Percentiles rank a stretch among this genome's conserved stretches.
These are phyloP conservation scores for Sisyra nigra DNA, from an alignment of 2,888 invertebrate species.

Conservation along the genomic window DNA sequence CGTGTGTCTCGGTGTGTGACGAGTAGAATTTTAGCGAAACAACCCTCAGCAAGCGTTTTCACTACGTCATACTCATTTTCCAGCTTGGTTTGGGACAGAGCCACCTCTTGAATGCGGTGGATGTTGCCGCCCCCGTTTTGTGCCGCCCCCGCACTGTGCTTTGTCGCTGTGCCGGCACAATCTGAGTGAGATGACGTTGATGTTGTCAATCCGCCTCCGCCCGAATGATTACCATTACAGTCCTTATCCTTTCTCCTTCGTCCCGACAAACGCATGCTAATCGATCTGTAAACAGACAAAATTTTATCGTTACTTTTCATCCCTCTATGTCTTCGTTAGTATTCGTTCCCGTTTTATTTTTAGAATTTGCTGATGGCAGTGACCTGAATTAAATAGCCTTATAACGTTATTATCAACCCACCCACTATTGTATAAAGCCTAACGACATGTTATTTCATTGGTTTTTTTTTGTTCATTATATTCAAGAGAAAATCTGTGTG, in stretches of 20 bases:
- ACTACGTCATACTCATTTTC: conserved; percentile 45
- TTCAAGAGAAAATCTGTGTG: no score
- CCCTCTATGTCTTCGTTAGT: not conserved
- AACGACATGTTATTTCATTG: no score
- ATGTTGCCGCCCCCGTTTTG: conserved; percentile 23
- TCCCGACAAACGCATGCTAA: conserved; percentile 12
- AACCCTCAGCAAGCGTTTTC: conserved; percentile 47
- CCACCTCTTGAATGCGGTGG: conserved; percentile 35
- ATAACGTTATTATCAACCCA: no score
- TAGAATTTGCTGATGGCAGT: not conserved
- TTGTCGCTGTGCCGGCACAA: not conserved
- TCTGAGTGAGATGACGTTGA: conserved; percentile 1
- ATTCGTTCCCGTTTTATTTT: not conserved
- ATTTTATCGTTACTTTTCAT: not conserved
- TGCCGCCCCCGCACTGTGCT: conserved; percentile 11
- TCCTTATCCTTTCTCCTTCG: conserved; percentile 12
- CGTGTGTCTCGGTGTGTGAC: conserved; percentile 40
- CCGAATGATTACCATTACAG: conserved; percentile 9
- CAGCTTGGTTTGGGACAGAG: conserved; percentile 33
- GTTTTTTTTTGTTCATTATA: no score
- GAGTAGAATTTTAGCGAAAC: conserved; percentile 50
- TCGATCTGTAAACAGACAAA: conserved; percentile 11
- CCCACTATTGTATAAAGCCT: no score
- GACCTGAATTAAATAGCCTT: no score
- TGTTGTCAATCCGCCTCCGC: conserved; percentile 1